Evolutionary conservation across 2,888 invertebrate species (phyloP).

Genomic region (Agrotis segetum): DNA sequence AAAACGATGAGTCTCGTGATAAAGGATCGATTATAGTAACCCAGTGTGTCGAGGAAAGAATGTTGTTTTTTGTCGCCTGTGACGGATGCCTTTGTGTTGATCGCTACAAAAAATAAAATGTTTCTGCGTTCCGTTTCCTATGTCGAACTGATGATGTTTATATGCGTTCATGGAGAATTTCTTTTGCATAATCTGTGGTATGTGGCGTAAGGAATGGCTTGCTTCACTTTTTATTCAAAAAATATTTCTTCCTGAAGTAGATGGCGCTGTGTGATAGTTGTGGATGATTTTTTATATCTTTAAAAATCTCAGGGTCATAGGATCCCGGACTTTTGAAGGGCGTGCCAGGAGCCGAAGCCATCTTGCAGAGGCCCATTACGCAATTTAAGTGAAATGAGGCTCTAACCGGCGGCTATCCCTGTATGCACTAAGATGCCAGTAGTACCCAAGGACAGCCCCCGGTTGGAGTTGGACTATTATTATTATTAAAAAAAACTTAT

Average conservation of each 20-base stretch:
- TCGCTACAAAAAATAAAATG: conserved; percentile 50
- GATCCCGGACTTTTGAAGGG: too few relatives aligned
- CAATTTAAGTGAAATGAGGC: too few relatives aligned
- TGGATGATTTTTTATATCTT: too few relatives aligned
- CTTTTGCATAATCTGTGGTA: background rate
- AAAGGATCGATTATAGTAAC: conserved; percentile 47
- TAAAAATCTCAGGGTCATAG: too few relatives aligned
- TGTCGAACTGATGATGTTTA: background rate
- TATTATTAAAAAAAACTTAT: too few relatives aligned
- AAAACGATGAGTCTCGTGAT: conserved; percentile 25
- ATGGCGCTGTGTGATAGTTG: too few relatives aligned
- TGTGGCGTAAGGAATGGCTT: background rate
- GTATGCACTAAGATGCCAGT: too few relatives aligned
- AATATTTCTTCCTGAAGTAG: background rate
- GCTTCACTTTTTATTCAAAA: background rate
- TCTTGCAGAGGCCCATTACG: too few relatives aligned
- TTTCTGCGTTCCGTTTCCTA: conserved; percentile 35
- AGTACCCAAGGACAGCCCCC: too few relatives aligned
- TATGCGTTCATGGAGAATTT: conserved; percentile 26
- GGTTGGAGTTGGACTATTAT: too few relatives aligned
- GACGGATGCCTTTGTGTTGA: conserved; percentile 49
- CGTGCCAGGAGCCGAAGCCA: too few relatives aligned
- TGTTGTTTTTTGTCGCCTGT: conserved; percentile 49
- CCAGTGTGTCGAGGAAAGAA: conserved; percentile 47
- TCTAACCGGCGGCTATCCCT: too few relatives aligned